phyloP scores from a whole-genome alignment of 64 coral and sea anemone genomes.

The Dendronephthya gigantea region DNA sequence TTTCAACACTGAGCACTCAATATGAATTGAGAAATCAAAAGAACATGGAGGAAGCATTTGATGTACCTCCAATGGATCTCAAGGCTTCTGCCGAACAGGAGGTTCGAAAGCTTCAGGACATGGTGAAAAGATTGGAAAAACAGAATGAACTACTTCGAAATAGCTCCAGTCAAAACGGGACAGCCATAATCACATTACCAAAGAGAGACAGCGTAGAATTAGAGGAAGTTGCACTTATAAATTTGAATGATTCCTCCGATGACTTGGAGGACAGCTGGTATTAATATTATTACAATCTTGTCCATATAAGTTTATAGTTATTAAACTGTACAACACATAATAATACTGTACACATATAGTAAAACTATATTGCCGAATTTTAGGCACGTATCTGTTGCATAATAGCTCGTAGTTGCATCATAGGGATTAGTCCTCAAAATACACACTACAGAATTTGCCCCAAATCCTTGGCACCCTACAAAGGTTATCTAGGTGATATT shows the following conservation, averaged over 20 bases:
- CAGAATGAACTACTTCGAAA: not conserved
- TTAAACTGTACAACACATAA: no score
- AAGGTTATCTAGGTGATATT: no score
- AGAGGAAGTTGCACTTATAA: constrained; percentile 3
- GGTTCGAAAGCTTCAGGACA: not conserved
- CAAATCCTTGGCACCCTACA: no score
- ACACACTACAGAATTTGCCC: no score
- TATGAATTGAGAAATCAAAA: not conserved
- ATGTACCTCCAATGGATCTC: not conserved
- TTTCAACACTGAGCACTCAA: not conserved
- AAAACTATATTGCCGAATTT: no score
- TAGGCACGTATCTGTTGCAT: no score
- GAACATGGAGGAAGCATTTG: not conserved
- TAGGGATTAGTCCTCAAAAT: no score
- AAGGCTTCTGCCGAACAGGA: not conserved
- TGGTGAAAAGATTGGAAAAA: not conserved
- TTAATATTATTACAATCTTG: not conserved
- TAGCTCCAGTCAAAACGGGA: not conserved
- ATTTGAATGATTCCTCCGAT: constrained; percentile 1
- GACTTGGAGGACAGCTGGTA: constrained; percentile 13
- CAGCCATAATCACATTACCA: not conserved
- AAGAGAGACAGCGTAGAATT: not conserved
- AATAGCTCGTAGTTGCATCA: no score
- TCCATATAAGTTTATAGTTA: no score
- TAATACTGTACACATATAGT: no score